These are phyloP conservation scores for Spodoptera picta DNA, from an alignment of 2,888 invertebrate species.

Conservation along the genomic window DNA sequence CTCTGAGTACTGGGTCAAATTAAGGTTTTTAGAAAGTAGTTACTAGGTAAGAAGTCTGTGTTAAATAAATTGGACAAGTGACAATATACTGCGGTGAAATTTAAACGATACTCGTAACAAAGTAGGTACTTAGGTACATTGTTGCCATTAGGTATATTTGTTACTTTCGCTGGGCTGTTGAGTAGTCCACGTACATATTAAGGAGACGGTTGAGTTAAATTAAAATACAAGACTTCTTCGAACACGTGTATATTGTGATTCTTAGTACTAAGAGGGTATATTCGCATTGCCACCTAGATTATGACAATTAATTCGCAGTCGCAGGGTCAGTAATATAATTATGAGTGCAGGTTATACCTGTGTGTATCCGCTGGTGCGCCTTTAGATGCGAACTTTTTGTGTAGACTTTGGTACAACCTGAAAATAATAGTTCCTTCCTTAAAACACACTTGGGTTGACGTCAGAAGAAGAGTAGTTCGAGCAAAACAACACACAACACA, in stretches of 20 bases:
- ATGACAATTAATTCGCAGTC: conserved; percentile 43
- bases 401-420: conserved; percentile 98
- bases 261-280: conserved; percentile 13
- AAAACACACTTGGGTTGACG: neutral
- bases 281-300: conserved; percentile 51
- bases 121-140: conserved; percentile 37
- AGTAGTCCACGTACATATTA: conserved; percentile 26
- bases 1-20: conserved; percentile 26
- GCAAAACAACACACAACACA: too few relatives aligned
- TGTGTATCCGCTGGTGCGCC: conserved; percentile 99
- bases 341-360: conserved; percentile 90
- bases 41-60: conserved; percentile 57
- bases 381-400: conserved; percentile 99
- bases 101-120: conserved; percentile 47
- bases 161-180: conserved; percentile 56
- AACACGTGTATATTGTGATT: conserved; percentile 17
- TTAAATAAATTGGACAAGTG: conserved; percentile 66
- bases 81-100: conserved; percentile 55
- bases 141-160: conserved; percentile 44
- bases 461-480: too few relatives aligned
- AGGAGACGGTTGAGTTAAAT: conserved; percentile 21
- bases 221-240: conserved; percentile 10
- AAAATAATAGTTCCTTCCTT: conserved; percentile 58
- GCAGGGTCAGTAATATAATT: conserved; percentile 46
- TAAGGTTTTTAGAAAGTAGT: conserved; percentile 58